Percentiles rank a stretch among this genome's conserved stretches.
phyloP scores from a whole-genome alignment of 1,140 invertebrate genomes.

The Euwallacea similis region DNA sequence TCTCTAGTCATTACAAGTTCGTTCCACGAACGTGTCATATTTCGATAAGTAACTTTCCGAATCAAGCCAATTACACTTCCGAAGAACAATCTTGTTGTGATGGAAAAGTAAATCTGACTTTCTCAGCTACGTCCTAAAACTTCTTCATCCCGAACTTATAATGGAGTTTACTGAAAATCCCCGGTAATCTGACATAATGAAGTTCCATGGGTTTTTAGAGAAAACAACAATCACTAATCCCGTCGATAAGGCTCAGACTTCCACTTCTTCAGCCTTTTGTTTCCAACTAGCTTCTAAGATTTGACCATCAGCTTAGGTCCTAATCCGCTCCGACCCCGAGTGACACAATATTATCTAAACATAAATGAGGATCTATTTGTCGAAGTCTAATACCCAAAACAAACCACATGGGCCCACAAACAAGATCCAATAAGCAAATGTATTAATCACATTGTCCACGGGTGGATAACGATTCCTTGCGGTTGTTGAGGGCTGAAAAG shows the following conservation, averaged over 20 bases:
- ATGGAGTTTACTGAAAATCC: constrained; percentile 4
- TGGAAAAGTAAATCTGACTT: constrained; percentile 10
- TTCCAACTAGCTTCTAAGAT: not conserved
- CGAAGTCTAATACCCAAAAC: constrained; percentile 18
- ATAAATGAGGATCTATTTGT: constrained; percentile 33
- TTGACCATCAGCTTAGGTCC: not conserved
- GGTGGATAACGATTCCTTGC: constrained; percentile 26
- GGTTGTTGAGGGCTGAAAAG: constrained; percentile 18
- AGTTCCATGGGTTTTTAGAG: not conserved
- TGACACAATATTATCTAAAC: not conserved
- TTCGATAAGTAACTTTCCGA: constrained; percentile 8
- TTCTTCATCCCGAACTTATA: constrained; percentile 5
- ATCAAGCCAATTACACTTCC: constrained; percentile 9
- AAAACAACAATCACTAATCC: not conserved
- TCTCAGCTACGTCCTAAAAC: not conserved
- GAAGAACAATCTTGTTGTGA: constrained; percentile 8
- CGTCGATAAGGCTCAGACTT: not conserved
- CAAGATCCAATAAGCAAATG: constrained; percentile 38
- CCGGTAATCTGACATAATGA: constrained; percentile 2
- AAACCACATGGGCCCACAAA: constrained; percentile 29
- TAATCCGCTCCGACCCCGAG: not conserved
- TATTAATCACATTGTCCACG: constrained; percentile 36
- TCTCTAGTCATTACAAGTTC: not conserved
- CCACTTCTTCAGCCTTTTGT: not conserved
- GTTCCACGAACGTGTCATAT: constrained; percentile 1